Base-by-base conservation (phyloP, 2,797 vertebrate species). In the Coregonus ussuriensis region DNA sequence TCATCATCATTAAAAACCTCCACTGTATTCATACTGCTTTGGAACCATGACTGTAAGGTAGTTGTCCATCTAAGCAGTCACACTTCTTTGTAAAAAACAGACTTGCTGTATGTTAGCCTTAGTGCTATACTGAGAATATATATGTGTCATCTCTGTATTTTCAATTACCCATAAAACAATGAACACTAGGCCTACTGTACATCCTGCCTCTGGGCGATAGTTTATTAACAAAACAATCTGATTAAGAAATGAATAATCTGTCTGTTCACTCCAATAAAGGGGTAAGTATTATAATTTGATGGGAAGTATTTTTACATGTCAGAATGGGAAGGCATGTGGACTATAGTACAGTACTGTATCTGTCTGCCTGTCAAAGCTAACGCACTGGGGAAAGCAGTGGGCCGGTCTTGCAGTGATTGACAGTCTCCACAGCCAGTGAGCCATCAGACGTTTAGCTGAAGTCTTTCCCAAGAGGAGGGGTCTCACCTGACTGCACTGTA, bases 21-120 rank as follows among this genome's bases (percentile, higher is more conserved):
- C 62, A 66, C 79, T 86, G 86, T 90, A 85, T 82, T 83, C 76
- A 83, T 79, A 79, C 84, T 87, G 87, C 83, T 87, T 88, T 75
- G 83, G 82, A 78, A 84, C 78, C 53, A 71, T 79, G 83, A 76
- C 80, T 76, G 75, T 88, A 82, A 79, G 51, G 31, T 77, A 59
- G 65, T 74, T 62, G 78, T 63, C 70, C 72, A 70, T 33, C 63
- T 35, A 75, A 81, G 72, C 74, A 63, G 72, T 79, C 68, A 2
- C 41, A 68, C 75, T n/a, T 63, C 59, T 63, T 21, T 21, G 59
- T 13, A 29, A 47, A 9, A 62, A 72, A 71, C 7, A 0, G 72
- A 67, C 21, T 33, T 13, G 59, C 59, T 25, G 21, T 63, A 18
- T 63, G 59, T 25, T 25, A 63, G 29, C 18, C 29, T 21, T 65